Percentiles rank a stretch among this genome's conserved stretches.
Conservation (phyloP, 2,797 vertebrate genomes). For the Trematomus bernacchii region DNA sequence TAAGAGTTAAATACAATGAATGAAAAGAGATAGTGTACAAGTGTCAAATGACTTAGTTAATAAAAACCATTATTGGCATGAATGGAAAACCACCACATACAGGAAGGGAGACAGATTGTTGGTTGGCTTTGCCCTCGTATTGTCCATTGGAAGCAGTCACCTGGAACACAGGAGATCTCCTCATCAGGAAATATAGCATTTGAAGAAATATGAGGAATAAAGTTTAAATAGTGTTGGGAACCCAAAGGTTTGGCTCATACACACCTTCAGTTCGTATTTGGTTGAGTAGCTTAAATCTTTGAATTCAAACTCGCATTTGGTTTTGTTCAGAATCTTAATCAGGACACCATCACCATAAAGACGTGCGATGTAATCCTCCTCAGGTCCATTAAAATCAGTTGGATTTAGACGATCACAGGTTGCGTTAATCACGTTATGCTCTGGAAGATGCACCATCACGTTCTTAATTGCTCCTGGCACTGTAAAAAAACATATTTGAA, state of each 20-base stretch:
- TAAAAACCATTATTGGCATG: background rate
- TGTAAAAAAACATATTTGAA: conserved; percentile 22
- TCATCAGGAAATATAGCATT: background rate
- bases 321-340: accelerated
- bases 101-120: accelerated
- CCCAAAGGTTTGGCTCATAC: background rate
- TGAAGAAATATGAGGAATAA: background rate
- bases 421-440: conserved; percentile 25
- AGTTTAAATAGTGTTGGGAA: background rate
- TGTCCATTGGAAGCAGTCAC: background rate
- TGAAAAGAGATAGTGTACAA: no score
- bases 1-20: no score
- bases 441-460: no score
- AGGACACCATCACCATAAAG: accelerated
- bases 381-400: accelerated
- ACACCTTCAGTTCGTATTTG: conserved; percentile 64
- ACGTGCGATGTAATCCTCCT: accelerated
- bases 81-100: conserved; percentile 56
- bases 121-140: accelerated
- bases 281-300: conserved; percentile 73
- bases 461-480: no score
- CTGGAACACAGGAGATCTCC: conserved; percentile 46
- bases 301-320: conserved; percentile 13
- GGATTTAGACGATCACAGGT: accelerated
- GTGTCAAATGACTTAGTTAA: no score